phyloP scores from a whole-genome alignment of 2,888 invertebrate species.

The Heliconius erato region DNA sequence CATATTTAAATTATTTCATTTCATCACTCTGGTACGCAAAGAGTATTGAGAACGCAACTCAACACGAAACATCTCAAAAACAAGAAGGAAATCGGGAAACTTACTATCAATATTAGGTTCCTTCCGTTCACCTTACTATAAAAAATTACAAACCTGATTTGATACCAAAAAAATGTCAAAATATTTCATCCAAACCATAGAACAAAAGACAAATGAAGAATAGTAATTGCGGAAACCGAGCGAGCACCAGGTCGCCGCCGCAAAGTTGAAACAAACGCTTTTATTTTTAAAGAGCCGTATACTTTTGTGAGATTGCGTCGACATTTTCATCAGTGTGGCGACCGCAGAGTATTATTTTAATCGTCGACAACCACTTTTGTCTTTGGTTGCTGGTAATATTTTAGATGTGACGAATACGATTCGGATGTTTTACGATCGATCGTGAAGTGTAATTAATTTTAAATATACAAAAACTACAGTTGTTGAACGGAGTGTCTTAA shows the following conservation, averaged over 20 bases:
- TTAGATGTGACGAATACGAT: constrained; percentile 26
- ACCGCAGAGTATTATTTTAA: constrained; percentile 83
- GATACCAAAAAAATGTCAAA: constrained; percentile 19
- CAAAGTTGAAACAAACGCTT: constrained; percentile 71
- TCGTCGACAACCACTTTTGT: constrained; percentile 70
- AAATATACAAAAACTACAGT: no score
- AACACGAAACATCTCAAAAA: no score
- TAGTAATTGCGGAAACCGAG: constrained; percentile 72
- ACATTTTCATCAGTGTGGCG: constrained; percentile 77
- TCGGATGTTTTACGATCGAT: constrained; percentile 15
- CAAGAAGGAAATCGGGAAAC: no score
- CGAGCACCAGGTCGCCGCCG: constrained; percentile 66
- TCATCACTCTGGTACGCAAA: no score
- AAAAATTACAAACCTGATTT: no score
- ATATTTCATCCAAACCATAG: constrained; percentile 16
- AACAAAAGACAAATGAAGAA: constrained; percentile 62
- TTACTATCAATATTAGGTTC: no score
- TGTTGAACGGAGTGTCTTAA: no score
- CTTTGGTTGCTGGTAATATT: constrained; percentile 55
- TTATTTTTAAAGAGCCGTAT: constrained; percentile 82
- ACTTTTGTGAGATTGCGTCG: constrained; percentile 78
- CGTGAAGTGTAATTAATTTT: background rate
- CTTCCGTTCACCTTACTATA: no score
- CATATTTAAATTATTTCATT: no score
- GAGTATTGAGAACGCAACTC: no score